Base-by-base conservation (phyloP, 1,140 invertebrate species). In the Diorhabda elongata region DNA sequence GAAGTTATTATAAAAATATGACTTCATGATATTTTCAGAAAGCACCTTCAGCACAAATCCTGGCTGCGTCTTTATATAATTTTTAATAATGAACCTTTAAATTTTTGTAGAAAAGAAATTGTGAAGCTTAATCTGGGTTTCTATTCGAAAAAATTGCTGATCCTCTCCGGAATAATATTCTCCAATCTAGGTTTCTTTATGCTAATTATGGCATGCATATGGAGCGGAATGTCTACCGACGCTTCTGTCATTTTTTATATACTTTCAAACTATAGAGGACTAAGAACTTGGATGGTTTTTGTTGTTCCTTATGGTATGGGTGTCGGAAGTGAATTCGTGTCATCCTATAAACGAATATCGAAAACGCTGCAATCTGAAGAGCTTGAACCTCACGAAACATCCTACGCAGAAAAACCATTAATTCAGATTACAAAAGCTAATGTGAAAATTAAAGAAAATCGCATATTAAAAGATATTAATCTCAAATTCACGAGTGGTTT, bases 381-480 rank as follows among this genome's bases (percentile, higher is more conserved):
- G 66, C 45, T 74, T 52, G 45, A 52, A 7, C 63, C 63, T 56
- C n/a, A 44, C 11, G 65, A 73, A 44, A 68, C 59, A 44, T 44
- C 8, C 44, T 47, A 65, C 42, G 61, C 66, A 42, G 62, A 64
- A 43, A 66, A 63, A 52, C 68, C 73, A 3, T 67, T 45, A 41
- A 60, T 71, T 41, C 47, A 69, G 42, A 11, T 67, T 43, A 42
- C 62, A 60, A 52, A 70, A 45, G 64, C 63, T 3, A 69, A 56
- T 7, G 66, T 72, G 7, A 5, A 58, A 6, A 66, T 72, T 5
- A 43, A 66, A 7, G 59, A 60, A 6, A 60, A 84, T 3, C 79
- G 82, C 61, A 87, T 87, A 0, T 77, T 91, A 8, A 83, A 84
- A 58, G 84, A 89, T 62, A 84, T 93, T 6, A 85, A 80, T 43